phyloP scores from a whole-genome alignment of 2,797 vertebrate genomes.

The Falco berigora region DNA sequence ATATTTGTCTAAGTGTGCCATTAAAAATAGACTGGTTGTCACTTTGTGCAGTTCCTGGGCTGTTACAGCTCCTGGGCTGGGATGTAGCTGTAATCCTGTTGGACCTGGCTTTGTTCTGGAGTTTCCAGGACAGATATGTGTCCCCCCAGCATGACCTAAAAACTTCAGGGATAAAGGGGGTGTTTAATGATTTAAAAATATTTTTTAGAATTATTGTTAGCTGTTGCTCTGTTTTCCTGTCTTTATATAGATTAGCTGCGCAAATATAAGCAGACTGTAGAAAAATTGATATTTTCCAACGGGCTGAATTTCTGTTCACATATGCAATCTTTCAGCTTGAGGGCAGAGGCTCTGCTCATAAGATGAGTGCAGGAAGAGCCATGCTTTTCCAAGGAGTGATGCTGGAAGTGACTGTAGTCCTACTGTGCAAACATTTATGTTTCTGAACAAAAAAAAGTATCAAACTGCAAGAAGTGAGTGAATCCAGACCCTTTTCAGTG shows the following conservation, averaged over 20 bases:
- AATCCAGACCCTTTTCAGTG: not conserved
- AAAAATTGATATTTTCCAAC: not conserved
- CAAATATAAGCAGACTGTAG: not conserved
- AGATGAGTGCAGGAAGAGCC: not conserved
- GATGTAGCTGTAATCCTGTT: not conserved
- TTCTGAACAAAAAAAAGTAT: not conserved
- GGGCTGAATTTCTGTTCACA: not conserved
- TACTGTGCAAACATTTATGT: not conserved
- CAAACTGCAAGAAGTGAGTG: not conserved
- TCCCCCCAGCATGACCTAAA: not conserved
- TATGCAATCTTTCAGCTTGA: not conserved
- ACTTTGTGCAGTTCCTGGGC: not conserved
- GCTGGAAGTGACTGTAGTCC: not conserved
- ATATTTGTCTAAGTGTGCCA: not conserved
- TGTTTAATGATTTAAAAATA: not conserved
- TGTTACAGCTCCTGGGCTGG: not conserved
- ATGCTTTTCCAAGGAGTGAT: not conserved
- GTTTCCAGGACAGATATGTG: not conserved
- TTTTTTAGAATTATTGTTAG: not conserved
- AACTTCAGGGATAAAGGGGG: not conserved
- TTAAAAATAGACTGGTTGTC: not conserved
- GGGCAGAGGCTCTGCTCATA: not conserved
- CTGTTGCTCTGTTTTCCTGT: not conserved
- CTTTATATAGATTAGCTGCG: not conserved
- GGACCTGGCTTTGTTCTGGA: not conserved